These are phyloP conservation scores for Bombus picipes DNA, from an alignment of 1,140 invertebrate species.

Conservation along the genomic window DNA sequence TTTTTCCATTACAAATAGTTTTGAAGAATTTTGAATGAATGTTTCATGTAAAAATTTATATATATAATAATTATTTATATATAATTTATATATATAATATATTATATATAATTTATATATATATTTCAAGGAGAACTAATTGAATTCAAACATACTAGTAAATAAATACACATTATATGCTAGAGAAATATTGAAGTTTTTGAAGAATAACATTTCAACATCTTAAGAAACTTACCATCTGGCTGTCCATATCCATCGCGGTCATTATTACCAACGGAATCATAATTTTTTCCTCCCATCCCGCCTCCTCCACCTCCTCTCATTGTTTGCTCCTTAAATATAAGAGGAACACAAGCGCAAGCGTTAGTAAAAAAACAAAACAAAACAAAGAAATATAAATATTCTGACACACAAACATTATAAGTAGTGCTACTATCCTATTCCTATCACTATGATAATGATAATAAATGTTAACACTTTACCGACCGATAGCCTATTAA, in stretches of 20 bases:
- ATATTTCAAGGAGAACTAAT: not conserved
- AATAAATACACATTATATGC: not conserved
- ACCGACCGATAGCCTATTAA: too few species aligned
- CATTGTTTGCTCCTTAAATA: slow-evolving; percentile 80
- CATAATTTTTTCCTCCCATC: slow-evolving; percentile 77
- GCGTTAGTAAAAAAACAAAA: not conserved
- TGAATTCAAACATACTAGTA: not conserved
- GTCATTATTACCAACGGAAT: slow-evolving; percentile 77
- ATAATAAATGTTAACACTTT: not conserved
- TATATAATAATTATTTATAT: not conserved
- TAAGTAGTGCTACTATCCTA: not conserved
- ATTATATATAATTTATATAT: not conserved
- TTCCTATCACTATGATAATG: not conserved
- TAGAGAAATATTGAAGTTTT: not conserved
- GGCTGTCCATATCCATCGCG: slow-evolving; percentile 79
- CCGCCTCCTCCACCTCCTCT: slow-evolving; percentile 68
- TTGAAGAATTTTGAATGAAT: not conserved
- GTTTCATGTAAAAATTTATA: not conserved
- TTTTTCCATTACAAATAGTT: not conserved
- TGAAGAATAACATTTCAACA: not conserved
- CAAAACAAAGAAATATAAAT: not conserved
- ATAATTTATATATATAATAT: not conserved
- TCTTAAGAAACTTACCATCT: slow-evolving; percentile 73
- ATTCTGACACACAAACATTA: not conserved
- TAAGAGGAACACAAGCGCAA: slow-evolving; percentile 28